Percentiles rank a stretch among this genome's conserved stretches.
These are phyloP conservation scores for Entomyzon cyanotis DNA, from an alignment of 2,113 vertebrate genomes.

Conservation along the genomic window DNA sequence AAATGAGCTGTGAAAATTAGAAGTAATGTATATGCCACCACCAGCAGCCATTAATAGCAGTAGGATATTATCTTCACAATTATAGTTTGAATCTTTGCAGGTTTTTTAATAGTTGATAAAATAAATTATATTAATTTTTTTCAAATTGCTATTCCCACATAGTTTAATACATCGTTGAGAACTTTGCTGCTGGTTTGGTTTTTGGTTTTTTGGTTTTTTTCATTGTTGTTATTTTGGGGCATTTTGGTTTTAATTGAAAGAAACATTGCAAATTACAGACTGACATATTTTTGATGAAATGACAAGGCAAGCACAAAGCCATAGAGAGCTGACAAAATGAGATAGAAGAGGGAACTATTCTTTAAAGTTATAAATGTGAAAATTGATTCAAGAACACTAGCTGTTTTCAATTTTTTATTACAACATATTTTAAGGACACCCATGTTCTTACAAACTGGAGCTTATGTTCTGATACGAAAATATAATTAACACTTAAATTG, in stretches of 20 bases:
- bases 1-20: slow-evolving; percentile 22
- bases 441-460: slow-evolving; percentile 58
- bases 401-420: slow-evolving; percentile 70
- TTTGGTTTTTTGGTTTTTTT: too few relatives aligned
- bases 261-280: slow-evolving; percentile 26
- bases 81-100: slow-evolving; percentile 29
- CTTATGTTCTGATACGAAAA: slow-evolving; percentile 66
- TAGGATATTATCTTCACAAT: slow-evolving; percentile 36
- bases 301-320: slow-evolving; percentile 29
- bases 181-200: background rate
- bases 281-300: slow-evolving; percentile 37
- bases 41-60: slow-evolving; percentile 18
- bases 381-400: slow-evolving; percentile 70
- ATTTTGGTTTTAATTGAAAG: slow-evolving; percentile 7
- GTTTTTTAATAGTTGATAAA: slow-evolving; percentile 32
- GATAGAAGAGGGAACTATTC: slow-evolving; percentile 47
- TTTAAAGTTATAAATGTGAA: slow-evolving; percentile 68
- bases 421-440: slow-evolving; percentile 53
- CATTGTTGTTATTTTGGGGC: background rate
- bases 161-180: background rate
- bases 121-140: slow-evolving; percentile 33
- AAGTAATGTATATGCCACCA: background rate
- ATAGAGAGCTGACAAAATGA: slow-evolving; percentile 11
- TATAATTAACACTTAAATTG: slow-evolving; percentile 67
- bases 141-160: background rate